Conservation (phyloP, 1,140 invertebrate genomes). For the Apolygus lucorum region DNA sequence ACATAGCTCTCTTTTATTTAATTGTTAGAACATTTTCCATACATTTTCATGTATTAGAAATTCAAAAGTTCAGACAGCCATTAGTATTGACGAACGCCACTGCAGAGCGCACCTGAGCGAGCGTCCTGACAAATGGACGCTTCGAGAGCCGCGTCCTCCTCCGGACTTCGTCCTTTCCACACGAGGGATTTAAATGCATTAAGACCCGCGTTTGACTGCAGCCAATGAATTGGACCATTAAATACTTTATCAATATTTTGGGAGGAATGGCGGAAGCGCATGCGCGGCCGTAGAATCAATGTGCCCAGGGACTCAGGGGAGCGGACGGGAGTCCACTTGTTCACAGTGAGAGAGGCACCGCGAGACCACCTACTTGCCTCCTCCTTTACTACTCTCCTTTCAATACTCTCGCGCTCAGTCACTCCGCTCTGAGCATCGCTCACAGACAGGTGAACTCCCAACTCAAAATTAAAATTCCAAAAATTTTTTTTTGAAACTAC, state of each 20-base stretch:
- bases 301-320: conserved; percentile 16
- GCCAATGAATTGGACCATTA: conserved; percentile 22
- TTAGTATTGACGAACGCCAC: background rate
- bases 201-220: conserved; percentile 14
- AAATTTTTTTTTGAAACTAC: too few relatives aligned
- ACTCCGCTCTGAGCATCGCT: background rate
- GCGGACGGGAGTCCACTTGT: background rate
- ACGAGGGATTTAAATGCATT: conserved; percentile 14
- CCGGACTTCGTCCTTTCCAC: too few relatives aligned
- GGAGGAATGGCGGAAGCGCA: background rate
- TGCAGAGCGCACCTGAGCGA: background rate
- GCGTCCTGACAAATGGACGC: background rate
- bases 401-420: background rate
- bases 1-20: too few relatives aligned
- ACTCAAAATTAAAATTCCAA: too few relatives aligned
- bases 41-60: background rate
- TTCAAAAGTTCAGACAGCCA: background rate
- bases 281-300: conserved; percentile 18
- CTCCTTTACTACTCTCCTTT: background rate
- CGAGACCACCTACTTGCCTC: background rate
- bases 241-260: conserved; percentile 24
- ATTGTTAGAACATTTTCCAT: background rate
- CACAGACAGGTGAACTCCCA: background rate
- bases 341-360: conserved; percentile 10
- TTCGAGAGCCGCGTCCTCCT: background rate